Base-by-base conservation (phyloP, 1,140 invertebrate genomes). In the Mamestra configurata region DNA sequence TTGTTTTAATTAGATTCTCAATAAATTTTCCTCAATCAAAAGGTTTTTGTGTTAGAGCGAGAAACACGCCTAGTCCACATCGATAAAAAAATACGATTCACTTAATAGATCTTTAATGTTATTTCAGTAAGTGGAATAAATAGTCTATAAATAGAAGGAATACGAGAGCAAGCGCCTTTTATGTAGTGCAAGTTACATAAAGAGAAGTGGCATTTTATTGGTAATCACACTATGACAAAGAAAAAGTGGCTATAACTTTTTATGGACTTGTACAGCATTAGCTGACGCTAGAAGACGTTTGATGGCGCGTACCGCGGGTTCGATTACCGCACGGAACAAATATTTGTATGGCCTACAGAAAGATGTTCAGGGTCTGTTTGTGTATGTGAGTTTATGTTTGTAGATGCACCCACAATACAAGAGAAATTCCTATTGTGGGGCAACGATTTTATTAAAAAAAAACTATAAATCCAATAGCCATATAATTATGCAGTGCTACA, bases 11-110 rank as follows among this genome's bases (percentile, higher is more conserved):
- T n/a, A 49, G 15, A n/a, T 49, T n/a, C 15, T 49, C 4, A n/a
- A 49, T 57, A 3, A 57, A 13, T 27, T 27, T 27, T 57, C 53
- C 53, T 57, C 53, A 57, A 57, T 27, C 53, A 13, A 57, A 22
- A 57, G 11, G 53, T 24, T 27, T 57, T 13, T 18, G 6, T 53
- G 5, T 53, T 53, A 53, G n/a, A 13, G 22, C 53, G 22, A 57
- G 13, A 57, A 57, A 27, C 51, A 53, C 51, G 20, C 53, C 8
- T 13, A 15, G 22, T 57, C 22, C 53, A 57, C 53, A 24, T 57
- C 11, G 53, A 57, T 57, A 57, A 57, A 53, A 55, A 55, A 24
- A 22, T 11, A 7, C 18, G 0, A 24, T 24, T 27, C 15, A 31
- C 27, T 40, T 40, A 40, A 40, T 40, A 40, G 37, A 40, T 10